phyloP scores from a whole-genome alignment of 2,888 invertebrate species.

The Cerastoderma edule region DNA sequence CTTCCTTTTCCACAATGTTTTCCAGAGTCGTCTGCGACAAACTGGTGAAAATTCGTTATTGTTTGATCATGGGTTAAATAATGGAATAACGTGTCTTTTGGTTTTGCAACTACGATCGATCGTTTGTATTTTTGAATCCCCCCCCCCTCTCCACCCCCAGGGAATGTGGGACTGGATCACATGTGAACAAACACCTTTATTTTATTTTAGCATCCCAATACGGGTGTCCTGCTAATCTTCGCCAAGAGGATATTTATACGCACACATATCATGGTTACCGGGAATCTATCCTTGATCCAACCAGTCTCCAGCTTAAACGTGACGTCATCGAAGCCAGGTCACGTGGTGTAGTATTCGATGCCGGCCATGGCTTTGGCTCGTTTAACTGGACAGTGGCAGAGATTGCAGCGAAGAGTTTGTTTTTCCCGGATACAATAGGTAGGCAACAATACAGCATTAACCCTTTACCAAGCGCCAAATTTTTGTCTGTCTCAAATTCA shows the following conservation, averaged over 20 bases:
- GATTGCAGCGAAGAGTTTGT: conserved; percentile 61
- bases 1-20: too few relatives aligned
- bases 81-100: too few relatives aligned
- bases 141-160: too few relatives aligned
- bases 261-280: conserved; percentile 72
- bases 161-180: too few relatives aligned
- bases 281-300: conserved; percentile 65
- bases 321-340: conserved; percentile 72
- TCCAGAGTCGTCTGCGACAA: too few relatives aligned
- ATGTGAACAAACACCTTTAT: too few relatives aligned
- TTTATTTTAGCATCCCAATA: background rate
- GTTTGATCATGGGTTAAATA: too few relatives aligned
- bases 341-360: conserved; percentile 77
- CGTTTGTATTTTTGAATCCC: too few relatives aligned
- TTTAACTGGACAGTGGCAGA: conserved; percentile 78
- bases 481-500: too few relatives aligned
- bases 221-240: conserved; percentile 72
- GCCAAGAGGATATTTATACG: conserved; percentile 77
- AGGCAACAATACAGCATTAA: conserved; percentile 1
- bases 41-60: too few relatives aligned
- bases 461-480: too few relatives aligned
- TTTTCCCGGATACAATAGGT: conserved; percentile 78
- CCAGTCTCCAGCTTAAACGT: conserved; percentile 48
- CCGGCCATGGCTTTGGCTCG: conserved; percentile 78
- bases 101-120: too few relatives aligned